Percentiles rank a stretch among this genome's conserved stretches.
Evolutionary conservation across 2,113 vertebrate genomes (phyloP).

Genomic region (Merops nubicus): DNA sequence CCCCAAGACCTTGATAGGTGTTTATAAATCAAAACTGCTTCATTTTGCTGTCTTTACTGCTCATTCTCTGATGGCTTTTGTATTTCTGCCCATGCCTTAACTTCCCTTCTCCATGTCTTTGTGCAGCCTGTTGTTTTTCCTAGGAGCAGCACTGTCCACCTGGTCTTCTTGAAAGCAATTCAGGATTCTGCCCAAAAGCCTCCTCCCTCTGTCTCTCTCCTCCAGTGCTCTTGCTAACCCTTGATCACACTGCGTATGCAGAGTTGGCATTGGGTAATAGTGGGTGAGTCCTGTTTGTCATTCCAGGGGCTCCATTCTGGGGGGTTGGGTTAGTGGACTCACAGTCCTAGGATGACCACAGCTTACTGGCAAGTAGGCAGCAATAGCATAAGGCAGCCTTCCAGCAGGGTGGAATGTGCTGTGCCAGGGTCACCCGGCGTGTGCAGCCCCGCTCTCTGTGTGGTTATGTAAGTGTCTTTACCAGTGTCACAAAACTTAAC

Average conservation of each 20-base stretch:
- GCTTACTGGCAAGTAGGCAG: not conserved
- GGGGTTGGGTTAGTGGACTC: not conserved
- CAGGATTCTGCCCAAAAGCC: not conserved
- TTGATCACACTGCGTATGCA: not conserved
- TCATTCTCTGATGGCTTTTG: not conserved
- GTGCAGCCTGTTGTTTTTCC: not conserved
- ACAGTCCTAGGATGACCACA: not conserved
- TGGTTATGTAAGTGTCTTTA: not conserved
- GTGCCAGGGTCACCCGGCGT: fast-evolving
- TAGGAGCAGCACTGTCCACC: fast-evolving
- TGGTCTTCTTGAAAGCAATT: not conserved
- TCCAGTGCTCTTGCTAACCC: not conserved
- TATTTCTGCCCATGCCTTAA: not conserved
- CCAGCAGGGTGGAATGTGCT: not conserved
- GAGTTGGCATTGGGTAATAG: not conserved
- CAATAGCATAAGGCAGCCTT: not conserved
- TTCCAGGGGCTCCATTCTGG: not conserved
- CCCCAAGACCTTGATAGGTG: not conserved
- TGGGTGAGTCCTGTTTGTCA: not conserved
- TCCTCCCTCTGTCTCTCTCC: not conserved
- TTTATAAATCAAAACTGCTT: not conserved
- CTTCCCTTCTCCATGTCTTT: not conserved
- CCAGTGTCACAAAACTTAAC: not conserved
- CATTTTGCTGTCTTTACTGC: not conserved
- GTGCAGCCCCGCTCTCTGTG: not conserved